phyloP scores from a whole-genome alignment of 2,888 invertebrate species.

The Microplitis manilae region DNA sequence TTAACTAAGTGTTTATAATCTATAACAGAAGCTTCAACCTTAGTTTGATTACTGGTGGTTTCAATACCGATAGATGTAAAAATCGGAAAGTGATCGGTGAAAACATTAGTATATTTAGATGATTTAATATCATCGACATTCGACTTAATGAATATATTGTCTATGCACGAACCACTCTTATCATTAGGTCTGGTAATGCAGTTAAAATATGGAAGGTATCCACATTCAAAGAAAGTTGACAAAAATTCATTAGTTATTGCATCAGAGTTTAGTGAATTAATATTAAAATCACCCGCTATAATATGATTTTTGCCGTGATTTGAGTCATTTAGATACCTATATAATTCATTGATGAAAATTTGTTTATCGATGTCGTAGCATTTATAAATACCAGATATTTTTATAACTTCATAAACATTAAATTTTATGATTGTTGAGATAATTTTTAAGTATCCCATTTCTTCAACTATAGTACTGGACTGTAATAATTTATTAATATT shows the following conservation, averaged over 20 bases:
- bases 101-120: background rate
- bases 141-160: slow-evolving; percentile 30
- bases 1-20: background rate
- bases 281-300: slow-evolving; percentile 23
- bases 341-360: background rate
- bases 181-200: slow-evolving; percentile 30
- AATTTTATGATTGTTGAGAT: slow-evolving; percentile 2
- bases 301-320: background rate
- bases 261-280: slow-evolving; percentile 6
- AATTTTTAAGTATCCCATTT: slow-evolving; percentile 27
- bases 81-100: slow-evolving; percentile 29
- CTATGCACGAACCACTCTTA: slow-evolving; percentile 26
- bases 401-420: slow-evolving; percentile 5
- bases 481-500: slow-evolving; percentile 36
- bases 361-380: slow-evolving; percentile 32
- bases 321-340: slow-evolving; percentile 10
- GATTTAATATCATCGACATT: background rate
- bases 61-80: background rate
- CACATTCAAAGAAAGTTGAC: slow-evolving; percentile 9
- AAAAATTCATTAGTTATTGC: slow-evolving; percentile 12
- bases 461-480: slow-evolving; percentile 19
- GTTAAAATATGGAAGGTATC: slow-evolving; percentile 24
- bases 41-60: background rate
- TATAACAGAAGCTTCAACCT: background rate
- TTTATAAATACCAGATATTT: slow-evolving; percentile 34